Percentiles rank a stretch among this genome's conserved stretches.
These are phyloP conservation scores for Pipistrellus nathusii DNA, from an alignment of 2,797 vertebrate genomes.

Conservation along the genomic window DNA sequence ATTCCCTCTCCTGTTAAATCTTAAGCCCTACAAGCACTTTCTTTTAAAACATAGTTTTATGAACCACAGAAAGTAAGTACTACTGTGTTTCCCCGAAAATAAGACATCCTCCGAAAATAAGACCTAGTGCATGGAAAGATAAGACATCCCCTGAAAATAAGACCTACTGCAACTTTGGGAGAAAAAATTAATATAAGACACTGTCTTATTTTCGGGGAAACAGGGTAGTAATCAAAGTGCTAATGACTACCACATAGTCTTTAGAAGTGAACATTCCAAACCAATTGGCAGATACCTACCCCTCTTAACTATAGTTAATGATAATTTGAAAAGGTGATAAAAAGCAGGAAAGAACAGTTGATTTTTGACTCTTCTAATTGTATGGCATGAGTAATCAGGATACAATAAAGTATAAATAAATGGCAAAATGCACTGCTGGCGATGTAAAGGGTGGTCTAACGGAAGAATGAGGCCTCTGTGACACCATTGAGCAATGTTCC, in stretches of 20 bases:
- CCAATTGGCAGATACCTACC: not conserved
- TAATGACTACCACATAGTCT: not conserved
- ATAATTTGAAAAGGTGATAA: not conserved
- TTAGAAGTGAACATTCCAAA: not conserved
- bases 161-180: no score
- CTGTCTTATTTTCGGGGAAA: no score
- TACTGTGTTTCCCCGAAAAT: no score
- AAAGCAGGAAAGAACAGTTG: not conserved
- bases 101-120: no score
- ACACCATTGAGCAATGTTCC: not conserved
- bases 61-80: not conserved
- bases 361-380: conserved; percentile 6
- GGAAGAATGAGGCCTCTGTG: not conserved
- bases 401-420: not conserved
- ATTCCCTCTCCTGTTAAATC: conserved; percentile 15
- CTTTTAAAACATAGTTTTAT: not conserved
- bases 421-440: not conserved
- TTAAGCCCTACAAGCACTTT: not conserved
- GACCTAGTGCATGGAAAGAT: no score
- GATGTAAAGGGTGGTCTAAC: not conserved
- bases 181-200: no score
- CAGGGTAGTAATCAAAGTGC: not conserved
- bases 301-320: not conserved
- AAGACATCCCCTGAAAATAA: no score
- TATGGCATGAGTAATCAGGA: not conserved